phyloP scores from a whole-genome alignment of 2,888 invertebrate genomes.

The Hyposoter dolosus region DNA sequence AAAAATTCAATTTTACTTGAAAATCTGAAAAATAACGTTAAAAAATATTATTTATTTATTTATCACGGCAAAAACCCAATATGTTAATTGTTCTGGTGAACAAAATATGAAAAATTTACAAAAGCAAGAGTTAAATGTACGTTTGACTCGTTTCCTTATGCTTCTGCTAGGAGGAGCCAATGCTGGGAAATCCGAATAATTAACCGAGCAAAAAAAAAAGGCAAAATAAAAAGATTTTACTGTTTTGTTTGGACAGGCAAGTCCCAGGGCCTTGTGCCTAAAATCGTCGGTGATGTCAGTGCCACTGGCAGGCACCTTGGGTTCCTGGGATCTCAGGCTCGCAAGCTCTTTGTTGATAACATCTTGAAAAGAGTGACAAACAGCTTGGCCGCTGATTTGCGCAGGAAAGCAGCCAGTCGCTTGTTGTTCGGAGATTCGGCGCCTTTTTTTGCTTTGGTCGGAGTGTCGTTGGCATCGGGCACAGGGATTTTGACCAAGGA shows the following conservation, averaged over 20 bases:
- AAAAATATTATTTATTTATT: too few species aligned
- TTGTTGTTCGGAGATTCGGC: slow-evolving; percentile 89
- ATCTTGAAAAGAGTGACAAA: slow-evolving; percentile 90
- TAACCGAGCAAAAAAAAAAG: background rate
- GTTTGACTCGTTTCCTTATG: too few species aligned
- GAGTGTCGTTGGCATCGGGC: slow-evolving; percentile 90
- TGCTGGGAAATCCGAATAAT: background rate
- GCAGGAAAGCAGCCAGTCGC: slow-evolving; percentile 88
- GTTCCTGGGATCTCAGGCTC: slow-evolving; percentile 87
- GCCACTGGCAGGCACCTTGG: slow-evolving; percentile 77
- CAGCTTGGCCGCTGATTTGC: slow-evolving; percentile 88
- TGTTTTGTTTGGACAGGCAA: slow-evolving; percentile 74
- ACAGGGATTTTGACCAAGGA: slow-evolving; percentile 91
- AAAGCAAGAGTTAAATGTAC: too few species aligned
- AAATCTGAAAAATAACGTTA: too few species aligned
- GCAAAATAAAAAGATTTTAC: slow-evolving; percentile 1
- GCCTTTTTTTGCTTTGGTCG: slow-evolving; percentile 91
- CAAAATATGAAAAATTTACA: background rate
- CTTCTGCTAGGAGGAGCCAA: too few species aligned
- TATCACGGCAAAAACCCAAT: too few species aligned
- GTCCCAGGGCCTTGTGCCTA: slow-evolving; percentile 81
- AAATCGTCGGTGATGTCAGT: slow-evolving; percentile 76
- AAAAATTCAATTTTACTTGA: too few species aligned
- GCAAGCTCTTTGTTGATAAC: slow-evolving; percentile 89
- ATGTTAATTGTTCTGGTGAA: too few species aligned